A percentile compares a stretch with the other conserved stretches of the same genome.
Evolutionary conservation across 2,113 vertebrate genomes (phyloP).

Genomic region (Galemys pyrenaicus): DNA sequence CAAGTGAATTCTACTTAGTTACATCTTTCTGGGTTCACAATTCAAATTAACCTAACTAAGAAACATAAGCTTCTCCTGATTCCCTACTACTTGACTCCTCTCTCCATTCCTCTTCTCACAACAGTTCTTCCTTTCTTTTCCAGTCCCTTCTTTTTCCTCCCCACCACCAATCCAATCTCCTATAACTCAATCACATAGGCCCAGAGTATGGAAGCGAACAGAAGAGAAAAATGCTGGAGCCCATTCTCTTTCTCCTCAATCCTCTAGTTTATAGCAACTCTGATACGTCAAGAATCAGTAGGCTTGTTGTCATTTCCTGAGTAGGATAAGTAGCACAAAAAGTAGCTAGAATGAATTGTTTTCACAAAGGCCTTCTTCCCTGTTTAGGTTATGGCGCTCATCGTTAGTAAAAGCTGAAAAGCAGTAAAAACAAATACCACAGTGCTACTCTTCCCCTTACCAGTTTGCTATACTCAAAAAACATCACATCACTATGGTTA

Average conservation of each 20-base stretch:
- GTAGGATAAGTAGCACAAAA: neutral
- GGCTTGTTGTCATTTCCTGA: neutral
- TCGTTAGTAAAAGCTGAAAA: neutral
- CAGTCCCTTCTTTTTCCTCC: neutral
- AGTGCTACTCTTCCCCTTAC: neutral
- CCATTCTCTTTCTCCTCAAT: neutral
- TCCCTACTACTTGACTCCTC: neutral
- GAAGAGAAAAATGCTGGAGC: neutral
- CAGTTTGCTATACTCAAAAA: neutral
- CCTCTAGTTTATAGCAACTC: neutral
- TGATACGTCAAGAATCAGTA: neutral
- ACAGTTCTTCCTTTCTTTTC: neutral
- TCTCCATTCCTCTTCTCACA: neutral
- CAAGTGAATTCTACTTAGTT: slow-evolving; percentile 26
- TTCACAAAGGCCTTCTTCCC: neutral
- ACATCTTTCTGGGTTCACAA: neutral
- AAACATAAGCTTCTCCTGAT: neutral
- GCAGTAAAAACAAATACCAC: neutral
- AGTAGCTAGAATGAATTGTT: neutral
- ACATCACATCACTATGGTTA: neutral
- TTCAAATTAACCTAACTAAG: slow-evolving; percentile 5
- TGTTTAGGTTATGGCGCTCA: neutral
- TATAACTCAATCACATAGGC: neutral
- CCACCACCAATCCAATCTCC: neutral
- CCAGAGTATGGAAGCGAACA: neutral